Evolutionary conservation across 2,888 invertebrate genomes (phyloP), one percentile per base, ranked within the genome.

Genomic region (Scaptomyza reducta): DNA sequence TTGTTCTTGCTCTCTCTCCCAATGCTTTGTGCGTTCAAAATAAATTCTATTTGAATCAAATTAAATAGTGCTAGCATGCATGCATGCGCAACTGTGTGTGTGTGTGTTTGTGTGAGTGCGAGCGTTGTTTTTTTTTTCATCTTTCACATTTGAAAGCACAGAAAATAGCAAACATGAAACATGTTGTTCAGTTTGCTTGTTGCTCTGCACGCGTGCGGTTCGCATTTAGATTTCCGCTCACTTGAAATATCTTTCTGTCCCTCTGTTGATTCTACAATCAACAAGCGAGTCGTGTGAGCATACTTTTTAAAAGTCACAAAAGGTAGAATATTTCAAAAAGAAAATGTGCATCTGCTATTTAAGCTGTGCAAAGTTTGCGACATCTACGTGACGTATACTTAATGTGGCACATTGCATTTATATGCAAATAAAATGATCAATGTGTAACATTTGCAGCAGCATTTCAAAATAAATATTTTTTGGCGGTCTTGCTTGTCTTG

Each of bases 131-230:
- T 18, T 27, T 56, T 86, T 81, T 87, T 72, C 83, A 83, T 85
- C 87, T 84, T 69, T 69, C 70, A 76, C 82, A 64, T 76, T 88
- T 76, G 61, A 63, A 74, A 68, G 66, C 66, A 74, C 79, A 77
- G 70, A 68, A 85, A 87, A 85, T 74, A 88, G 89, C 80, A 83
- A 74, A 88, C 78, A 82, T 85, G 67, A 80, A 76, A 75, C 77
- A 87, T 73, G 80, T 88, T 74, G 74, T 89, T 89, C 84, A 89
- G 89, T 89, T 90, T 74, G 89, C 79, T 89, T 83, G 89, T 88
- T 88, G 89, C 87, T 79, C 79, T 72, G 61, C 69, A 74, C 87
- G 90, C 87, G 89, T 86, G 65, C 88, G 78, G 90, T 88, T 90
- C 77, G 74, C 54, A 44, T 54, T 69, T 50, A 63, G 25, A 40